Percentiles rank a stretch among this genome's conserved stretches.
Evolutionary conservation across 1,140 invertebrate genomes (phyloP).

Genomic region (Zophobas atratus): DNA sequence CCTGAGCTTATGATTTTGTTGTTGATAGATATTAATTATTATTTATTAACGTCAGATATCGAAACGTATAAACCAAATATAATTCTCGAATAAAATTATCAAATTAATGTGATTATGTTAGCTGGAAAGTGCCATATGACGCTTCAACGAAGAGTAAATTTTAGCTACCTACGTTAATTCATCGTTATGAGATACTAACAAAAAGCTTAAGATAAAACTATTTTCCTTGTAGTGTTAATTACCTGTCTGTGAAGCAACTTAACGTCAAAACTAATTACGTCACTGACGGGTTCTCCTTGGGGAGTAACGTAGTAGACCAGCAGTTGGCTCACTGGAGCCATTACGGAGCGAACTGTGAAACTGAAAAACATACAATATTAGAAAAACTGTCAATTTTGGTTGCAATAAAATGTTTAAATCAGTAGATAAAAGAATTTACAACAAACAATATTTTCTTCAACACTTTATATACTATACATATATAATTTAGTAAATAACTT

Average conservation of each 20-base stretch:
- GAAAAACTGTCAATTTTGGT: conserved; percentile 12
- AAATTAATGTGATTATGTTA: too few species aligned
- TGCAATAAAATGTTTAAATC: not conserved
- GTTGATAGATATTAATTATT: too few species aligned
- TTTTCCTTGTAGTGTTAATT: conserved; percentile 50
- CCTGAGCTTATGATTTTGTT: too few species aligned
- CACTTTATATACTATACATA: not conserved
- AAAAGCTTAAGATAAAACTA: conserved; percentile 10
- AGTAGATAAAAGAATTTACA: too few species aligned
- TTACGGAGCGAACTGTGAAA: conserved; percentile 77
- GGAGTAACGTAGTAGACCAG: conserved; percentile 84
- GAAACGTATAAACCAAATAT: too few species aligned
- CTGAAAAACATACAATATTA: conserved; percentile 66
- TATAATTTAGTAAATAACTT: too few species aligned
- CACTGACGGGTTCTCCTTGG: conserved; percentile 81
- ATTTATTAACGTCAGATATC: too few species aligned
- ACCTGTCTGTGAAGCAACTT: conserved; percentile 75
- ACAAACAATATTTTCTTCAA: not conserved
- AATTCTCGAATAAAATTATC: too few species aligned
- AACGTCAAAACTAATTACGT: conserved; percentile 76
- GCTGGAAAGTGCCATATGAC: too few species aligned
- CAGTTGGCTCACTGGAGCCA: conserved; percentile 82
- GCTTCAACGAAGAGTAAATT: too few species aligned
- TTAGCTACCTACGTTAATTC: too few species aligned
- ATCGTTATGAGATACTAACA: not conserved